These are phyloP conservation scores for Biston stratarius DNA, from an alignment of 2,888 invertebrate species.

Conservation along the genomic window DNA sequence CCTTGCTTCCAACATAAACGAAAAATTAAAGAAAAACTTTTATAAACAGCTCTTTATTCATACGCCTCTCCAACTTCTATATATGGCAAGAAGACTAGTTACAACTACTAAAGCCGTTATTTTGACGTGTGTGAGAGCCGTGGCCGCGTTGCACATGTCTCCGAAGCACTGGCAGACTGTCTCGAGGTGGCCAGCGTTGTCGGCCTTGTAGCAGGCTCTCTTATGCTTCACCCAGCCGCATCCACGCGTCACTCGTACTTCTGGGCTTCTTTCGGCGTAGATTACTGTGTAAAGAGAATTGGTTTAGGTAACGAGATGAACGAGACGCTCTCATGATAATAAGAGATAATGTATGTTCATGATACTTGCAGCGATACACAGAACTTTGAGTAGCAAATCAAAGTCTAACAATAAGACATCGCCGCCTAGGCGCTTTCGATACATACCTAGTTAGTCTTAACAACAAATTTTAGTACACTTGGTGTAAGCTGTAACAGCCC, in stretches of 20 bases:
- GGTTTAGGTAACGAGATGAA: no score
- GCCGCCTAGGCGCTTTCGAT: no score
- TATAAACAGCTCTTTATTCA: constrained; percentile 14
- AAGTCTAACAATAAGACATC: no score
- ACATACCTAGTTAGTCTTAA: no score
- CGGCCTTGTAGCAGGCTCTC: constrained; percentile 83
- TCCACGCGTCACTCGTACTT: constrained; percentile 82
- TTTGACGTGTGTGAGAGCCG: constrained; percentile 52
- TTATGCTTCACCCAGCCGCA: constrained; percentile 86
- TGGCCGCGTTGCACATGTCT: constrained; percentile 86
- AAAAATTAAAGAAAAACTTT: not conserved
- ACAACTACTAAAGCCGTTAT: constrained; percentile 50
- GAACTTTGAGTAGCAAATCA: no score
- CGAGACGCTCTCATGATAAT: no score
- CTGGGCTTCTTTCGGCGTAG: constrained; percentile 62
- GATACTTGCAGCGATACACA: no score
- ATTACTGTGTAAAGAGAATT: constrained; percentile 56
- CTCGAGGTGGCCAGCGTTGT: constrained; percentile 87
- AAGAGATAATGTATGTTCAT: no score
- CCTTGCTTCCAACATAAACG: not conserved
- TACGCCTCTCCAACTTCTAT: constrained; percentile 55
- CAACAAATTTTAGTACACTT: no score
- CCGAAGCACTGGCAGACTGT: constrained; percentile 87
- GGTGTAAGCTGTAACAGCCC: no score
- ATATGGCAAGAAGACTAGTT: constrained; percentile 48